Percentiles rank a stretch among this genome's conserved stretches.
Conservation (phyloP, 2,113 vertebrate species). For the Genyomyrus donnyi region DNA sequence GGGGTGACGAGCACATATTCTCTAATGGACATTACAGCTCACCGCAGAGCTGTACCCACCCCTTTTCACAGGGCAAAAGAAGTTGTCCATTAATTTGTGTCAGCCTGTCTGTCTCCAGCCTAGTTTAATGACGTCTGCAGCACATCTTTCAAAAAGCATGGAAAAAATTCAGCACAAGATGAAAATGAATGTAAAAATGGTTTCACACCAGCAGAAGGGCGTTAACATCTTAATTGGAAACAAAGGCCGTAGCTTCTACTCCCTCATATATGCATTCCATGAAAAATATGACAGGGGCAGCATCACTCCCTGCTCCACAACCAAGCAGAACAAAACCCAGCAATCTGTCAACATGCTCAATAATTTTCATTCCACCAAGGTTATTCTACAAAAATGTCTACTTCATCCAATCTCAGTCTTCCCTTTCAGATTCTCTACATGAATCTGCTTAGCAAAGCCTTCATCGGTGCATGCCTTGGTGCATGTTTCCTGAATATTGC, state of each 20-base stretch:
- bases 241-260: background rate
- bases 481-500: background rate
- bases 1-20: background rate
- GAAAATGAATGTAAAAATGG: conserved; percentile 23
- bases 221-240: conserved; percentile 51
- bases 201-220: conserved; percentile 46
- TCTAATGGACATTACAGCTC: background rate
- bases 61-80: background rate
- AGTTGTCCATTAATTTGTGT: conserved; percentile 16
- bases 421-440: background rate
- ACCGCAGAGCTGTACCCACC: background rate
- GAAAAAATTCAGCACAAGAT: conserved; percentile 28
- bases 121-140: conserved; percentile 41
- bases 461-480: background rate
- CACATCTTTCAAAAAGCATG: conserved; percentile 43
- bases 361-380: background rate
- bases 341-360: background rate
- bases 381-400: background rate
- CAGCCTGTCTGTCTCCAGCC: conserved; percentile 32
- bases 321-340: background rate
- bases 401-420: background rate
- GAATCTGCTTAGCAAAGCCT: background rate
- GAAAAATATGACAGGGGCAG: background rate
- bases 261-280: background rate
- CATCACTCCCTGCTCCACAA: background rate